Base-by-base conservation (phyloP, 2,113 vertebrate genomes). In the Junco hyemalis region DNA sequence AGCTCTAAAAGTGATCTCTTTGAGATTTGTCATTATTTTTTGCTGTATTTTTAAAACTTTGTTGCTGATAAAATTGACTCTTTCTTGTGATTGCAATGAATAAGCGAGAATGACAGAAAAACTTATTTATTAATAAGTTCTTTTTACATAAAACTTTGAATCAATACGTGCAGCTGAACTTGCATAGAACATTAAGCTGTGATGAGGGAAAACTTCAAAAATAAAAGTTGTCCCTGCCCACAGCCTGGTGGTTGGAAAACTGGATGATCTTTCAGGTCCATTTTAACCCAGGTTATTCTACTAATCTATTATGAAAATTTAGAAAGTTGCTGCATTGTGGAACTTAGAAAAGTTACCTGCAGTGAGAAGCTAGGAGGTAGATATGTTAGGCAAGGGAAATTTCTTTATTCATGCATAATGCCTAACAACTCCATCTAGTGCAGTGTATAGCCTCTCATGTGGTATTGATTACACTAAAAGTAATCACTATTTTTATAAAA, bases 401-500 rank as follows among this genome's bases (percentile, higher is more conserved):
- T 87, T 92, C 35, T 89, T 89, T 86, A 66, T 93, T 94, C 65
- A 57, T 63, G 29, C 21, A 17, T 36, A 92, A 76, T 44, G 70
- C 40, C 63, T 78, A 64, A 82, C 59, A 63, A 76, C 69, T 81
- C 19, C 45, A 42, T 79, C 36, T 70, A 86, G 18, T 50, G 35
- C 63, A 81, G 70, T 81, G 24, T 91, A 59, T 45, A n/a, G 29
- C 56, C 73, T 91, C 68, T 87, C 77, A 53, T 33, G 25, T 63
- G 29, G 56, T 76, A 91, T 81, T 89, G 88, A 95, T 95, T 88
- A 45, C 69, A 83, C 47, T 86, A 74, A 53, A 94, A 94, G 42
- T 72, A 51, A 4, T 89, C 63, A 71, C 59, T 59, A 69, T 35
- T 92, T 87, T 83, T 56, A 92, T 59, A 80, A 87, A 88, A 89